phyloP scores from a whole-genome alignment of 2,113 vertebrate species.

The Lycaon pictus region DNA sequence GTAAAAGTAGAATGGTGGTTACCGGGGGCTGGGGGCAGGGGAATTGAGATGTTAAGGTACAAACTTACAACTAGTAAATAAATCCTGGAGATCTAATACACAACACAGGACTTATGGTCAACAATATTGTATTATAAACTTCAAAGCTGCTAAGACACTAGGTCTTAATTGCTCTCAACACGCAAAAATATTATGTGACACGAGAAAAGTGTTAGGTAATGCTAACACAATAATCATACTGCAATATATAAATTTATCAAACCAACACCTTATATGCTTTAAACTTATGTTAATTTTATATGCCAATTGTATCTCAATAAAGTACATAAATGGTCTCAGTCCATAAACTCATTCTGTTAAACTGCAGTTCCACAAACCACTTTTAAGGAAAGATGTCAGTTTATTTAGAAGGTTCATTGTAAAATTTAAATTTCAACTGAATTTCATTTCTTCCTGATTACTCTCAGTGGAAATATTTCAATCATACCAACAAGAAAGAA shows the following conservation, averaged over 20 bases:
- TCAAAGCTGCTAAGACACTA: slow-evolving; percentile 12
- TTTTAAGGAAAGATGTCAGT: slow-evolving; percentile 23
- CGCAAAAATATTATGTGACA: neutral
- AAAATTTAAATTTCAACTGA: slow-evolving; percentile 53
- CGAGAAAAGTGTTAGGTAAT: neutral
- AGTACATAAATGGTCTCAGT: neutral
- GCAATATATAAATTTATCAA: neutral
- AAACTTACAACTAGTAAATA: neutral
- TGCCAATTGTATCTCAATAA: neutral
- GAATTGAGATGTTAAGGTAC: neutral
- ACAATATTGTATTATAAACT: neutral
- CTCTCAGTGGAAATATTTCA: slow-evolving; percentile 14
- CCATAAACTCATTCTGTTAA: slow-evolving; percentile 1
- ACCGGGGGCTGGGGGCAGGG: neutral
- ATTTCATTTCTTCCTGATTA: slow-evolving; percentile 29
- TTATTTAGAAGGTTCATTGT: neutral
- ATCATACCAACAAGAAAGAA: neutral
- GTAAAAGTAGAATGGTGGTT: neutral
- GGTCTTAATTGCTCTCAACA: slow-evolving; percentile 16
- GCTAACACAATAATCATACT: neutral
- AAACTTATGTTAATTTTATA: neutral
- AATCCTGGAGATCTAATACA: neutral
- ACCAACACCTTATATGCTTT: neutral
- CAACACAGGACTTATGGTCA: neutral
- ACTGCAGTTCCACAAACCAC: neutral